Evolutionary conservation across 2,888 invertebrate genomes (phyloP).

Genomic region (Heliconius ethilla): DNA sequence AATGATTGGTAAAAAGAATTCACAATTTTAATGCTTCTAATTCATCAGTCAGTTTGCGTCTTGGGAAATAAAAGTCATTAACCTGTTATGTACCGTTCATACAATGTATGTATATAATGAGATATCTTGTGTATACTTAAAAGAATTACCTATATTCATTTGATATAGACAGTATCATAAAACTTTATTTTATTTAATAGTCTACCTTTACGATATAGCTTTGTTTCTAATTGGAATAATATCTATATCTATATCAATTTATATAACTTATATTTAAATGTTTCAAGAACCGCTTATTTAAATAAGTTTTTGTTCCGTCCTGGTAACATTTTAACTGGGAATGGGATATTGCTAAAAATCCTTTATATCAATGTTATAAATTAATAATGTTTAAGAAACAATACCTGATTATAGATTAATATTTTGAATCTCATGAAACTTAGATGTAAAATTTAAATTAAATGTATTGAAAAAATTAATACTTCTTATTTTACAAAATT

Average conservation of each 20-base stretch:
- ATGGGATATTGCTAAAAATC: constrained; percentile 18
- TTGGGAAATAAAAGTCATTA: background rate
- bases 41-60: background rate
- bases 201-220: background rate
- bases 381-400: constrained; percentile 10
- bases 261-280: constrained; percentile 7
- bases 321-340: constrained; percentile 25
- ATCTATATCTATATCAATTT: background rate
- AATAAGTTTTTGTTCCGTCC: constrained; percentile 24
- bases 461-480: constrained; percentile 35
- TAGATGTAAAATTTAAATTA: constrained; percentile 35
- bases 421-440: constrained; percentile 35
- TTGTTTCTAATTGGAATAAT: constrained; percentile 3
- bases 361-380: constrained; percentile 23
- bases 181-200: background rate
- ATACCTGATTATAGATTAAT: constrained; percentile 30
- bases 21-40: background rate
- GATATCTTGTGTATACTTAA: constrained; percentile 4
- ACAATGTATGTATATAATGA: background rate
- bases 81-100: background rate
- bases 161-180: background rate
- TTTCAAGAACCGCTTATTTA: constrained; percentile 20
- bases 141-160: background rate
- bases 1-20: background rate
- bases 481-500: constrained; percentile 33